A percentile compares a stretch with the other conserved stretches of the same genome.
phyloP scores from a whole-genome alignment of 1,140 invertebrate species.

The Periplaneta americana region DNA sequence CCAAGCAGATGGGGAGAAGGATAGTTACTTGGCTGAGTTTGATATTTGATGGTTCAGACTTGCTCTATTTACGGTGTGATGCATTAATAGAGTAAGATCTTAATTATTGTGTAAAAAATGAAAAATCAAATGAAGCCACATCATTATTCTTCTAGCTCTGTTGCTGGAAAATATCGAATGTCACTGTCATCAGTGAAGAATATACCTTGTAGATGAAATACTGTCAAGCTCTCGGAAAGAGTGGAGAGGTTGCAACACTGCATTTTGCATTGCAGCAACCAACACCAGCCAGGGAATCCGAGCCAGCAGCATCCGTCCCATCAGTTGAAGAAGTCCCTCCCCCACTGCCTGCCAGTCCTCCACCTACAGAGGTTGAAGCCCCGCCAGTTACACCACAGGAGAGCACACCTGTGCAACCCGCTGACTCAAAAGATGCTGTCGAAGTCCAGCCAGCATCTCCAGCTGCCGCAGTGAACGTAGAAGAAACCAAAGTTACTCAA shows the following conservation, averaged over 20 bases:
- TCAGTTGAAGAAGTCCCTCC: conserved; percentile 3
- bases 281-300: background rate
- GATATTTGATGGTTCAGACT: too few relatives aligned
- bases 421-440: background rate
- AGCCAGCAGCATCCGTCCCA: background rate
- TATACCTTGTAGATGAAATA: too few relatives aligned
- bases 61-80: too few relatives aligned
- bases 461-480: background rate
- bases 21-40: too few relatives aligned
- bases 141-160: too few relatives aligned
- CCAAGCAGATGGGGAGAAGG: too few relatives aligned
- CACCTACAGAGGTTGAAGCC: background rate
- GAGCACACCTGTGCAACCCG: background rate
- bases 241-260: background rate
- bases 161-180: too few relatives aligned
- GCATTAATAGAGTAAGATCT: too few relatives aligned
- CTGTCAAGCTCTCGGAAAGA: too few relatives aligned
- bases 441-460: background rate
- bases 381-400: background rate
- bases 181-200: too few relatives aligned
- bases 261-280: background rate
- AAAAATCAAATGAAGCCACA: too few relatives aligned
- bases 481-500: background rate
- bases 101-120: too few relatives aligned
- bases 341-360: conserved; percentile 12